A percentile compares a stretch with the other conserved stretches of the same genome.
Conservation (phyloP, 2,888 invertebrate species). For the Falcaria lacertinaria region DNA sequence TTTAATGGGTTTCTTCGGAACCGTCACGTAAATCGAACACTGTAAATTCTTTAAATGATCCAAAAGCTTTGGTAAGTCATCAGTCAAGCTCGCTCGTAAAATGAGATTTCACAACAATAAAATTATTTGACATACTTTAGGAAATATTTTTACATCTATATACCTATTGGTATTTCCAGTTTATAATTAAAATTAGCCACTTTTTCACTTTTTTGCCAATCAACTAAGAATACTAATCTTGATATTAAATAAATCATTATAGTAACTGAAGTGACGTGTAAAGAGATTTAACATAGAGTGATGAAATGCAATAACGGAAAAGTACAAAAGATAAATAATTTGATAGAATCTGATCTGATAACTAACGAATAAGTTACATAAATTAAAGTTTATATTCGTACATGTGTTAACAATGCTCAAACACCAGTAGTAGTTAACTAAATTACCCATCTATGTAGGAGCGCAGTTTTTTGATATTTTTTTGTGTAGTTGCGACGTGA, state of each 20-base stretch:
- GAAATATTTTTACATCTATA: too few species aligned
- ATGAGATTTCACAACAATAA: conserved; percentile 25
- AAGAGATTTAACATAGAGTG: background rate
- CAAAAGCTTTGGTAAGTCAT: conserved; percentile 39
- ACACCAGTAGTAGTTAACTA: conserved; percentile 24
- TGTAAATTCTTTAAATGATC: conserved; percentile 42
- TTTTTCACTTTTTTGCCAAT: too few species aligned
- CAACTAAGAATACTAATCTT: too few species aligned
- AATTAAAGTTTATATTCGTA: background rate
- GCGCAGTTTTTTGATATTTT: conserved; percentile 29
- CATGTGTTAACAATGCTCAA: conserved; percentile 16
- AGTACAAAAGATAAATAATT: background rate
- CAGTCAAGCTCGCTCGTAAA: conserved; percentile 39
- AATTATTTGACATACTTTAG: background rate
- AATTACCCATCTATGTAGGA: conserved; percentile 24
- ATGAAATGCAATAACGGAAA: background rate
- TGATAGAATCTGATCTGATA: background rate
- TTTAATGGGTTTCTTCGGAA: conserved; percentile 55
- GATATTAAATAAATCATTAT: too few species aligned
- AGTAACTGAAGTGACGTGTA: too few species aligned
- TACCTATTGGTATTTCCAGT: too few species aligned
- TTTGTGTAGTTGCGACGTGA: conserved; percentile 31
- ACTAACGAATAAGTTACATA: background rate
- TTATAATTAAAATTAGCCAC: too few species aligned
- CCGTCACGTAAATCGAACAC: conserved; percentile 62